Evolutionary conservation across 2,888 invertebrate species (phyloP).

Genomic region (Patella depressa): DNA sequence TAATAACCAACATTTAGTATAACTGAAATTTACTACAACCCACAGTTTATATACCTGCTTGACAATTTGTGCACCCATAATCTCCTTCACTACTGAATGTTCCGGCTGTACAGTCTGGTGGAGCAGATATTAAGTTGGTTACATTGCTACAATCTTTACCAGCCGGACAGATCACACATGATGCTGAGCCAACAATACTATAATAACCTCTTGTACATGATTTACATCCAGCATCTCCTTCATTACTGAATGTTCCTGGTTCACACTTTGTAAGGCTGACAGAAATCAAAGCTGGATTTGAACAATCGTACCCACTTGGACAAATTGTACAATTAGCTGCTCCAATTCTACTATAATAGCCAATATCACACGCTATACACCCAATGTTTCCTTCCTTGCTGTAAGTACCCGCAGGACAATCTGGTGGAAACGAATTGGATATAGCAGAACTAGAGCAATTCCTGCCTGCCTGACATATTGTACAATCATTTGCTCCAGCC

Average conservation of each 20-base stretch:
- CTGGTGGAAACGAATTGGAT: constrained; percentile 11
- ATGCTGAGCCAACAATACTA: constrained; percentile 23
- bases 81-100: constrained; percentile 51
- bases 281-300: neutral
- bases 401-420: constrained; percentile 26
- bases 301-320: constrained; percentile 26
- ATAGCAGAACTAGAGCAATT: neutral
- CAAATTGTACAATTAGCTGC: constrained; percentile 3
- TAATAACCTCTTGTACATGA: constrained; percentile 27
- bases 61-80: constrained; percentile 49
- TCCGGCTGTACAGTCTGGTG: constrained; percentile 51
- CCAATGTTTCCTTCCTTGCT: constrained; percentile 29
- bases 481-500: neutral
- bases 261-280: neutral
- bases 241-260: constrained; percentile 17
- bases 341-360: constrained; percentile 18
- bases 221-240: constrained; percentile 26
- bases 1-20: neutral
- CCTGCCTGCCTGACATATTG: neutral
- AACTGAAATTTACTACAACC: neutral
- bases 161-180: constrained; percentile 32
- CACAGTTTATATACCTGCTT: constrained; percentile 42
- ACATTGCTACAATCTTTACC: constrained; percentile 34
- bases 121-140: constrained; percentile 40
- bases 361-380: constrained; percentile 39